A percentile compares a stretch with the other conserved stretches of the same genome.
phyloP scores from a whole-genome alignment of 2,113 vertebrate species.

The Machaerirhynchus nigripectus region DNA sequence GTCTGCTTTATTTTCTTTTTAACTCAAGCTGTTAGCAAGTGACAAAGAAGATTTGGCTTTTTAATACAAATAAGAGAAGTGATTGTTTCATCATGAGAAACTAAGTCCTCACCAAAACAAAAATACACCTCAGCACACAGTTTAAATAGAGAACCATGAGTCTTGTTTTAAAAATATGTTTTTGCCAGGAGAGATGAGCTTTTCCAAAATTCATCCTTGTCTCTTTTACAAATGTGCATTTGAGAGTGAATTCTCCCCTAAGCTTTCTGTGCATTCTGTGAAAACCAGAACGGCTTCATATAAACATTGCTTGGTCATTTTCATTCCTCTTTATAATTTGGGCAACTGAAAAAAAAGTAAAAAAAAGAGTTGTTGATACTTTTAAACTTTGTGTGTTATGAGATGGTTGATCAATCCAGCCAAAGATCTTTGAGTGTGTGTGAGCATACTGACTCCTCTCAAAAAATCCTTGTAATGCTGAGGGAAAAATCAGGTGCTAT shows the following conservation, averaged over 20 bases:
- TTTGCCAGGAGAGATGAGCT: not conserved
- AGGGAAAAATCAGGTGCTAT: not conserved
- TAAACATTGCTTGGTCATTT: not conserved
- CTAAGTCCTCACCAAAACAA: not conserved
- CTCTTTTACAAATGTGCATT: not conserved
- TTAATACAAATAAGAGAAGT: not conserved
- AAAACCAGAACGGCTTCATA: not conserved
- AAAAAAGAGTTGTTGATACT: not conserved
- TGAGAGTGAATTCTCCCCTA: not conserved
- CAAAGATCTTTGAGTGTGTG: not conserved
- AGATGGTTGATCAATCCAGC: not conserved
- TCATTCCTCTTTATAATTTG: not conserved
- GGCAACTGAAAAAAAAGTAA: not conserved
- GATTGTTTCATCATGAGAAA: not conserved
- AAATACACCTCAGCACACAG: not conserved
- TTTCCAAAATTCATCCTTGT: not conserved
- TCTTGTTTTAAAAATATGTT: not conserved
- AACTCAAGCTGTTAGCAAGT: not conserved
- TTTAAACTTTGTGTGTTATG: not conserved
- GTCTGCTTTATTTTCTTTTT: not conserved
- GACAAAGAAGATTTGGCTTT: not conserved
- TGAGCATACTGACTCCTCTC: not conserved
- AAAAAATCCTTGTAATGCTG: not conserved
- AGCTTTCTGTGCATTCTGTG: not conserved
- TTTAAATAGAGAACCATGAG: not conserved